Percentiles rank a stretch among this genome's conserved stretches.
Evolutionary conservation across 2,797 vertebrate species (phyloP).

Genomic region (Acropternis orthonyx): DNA sequence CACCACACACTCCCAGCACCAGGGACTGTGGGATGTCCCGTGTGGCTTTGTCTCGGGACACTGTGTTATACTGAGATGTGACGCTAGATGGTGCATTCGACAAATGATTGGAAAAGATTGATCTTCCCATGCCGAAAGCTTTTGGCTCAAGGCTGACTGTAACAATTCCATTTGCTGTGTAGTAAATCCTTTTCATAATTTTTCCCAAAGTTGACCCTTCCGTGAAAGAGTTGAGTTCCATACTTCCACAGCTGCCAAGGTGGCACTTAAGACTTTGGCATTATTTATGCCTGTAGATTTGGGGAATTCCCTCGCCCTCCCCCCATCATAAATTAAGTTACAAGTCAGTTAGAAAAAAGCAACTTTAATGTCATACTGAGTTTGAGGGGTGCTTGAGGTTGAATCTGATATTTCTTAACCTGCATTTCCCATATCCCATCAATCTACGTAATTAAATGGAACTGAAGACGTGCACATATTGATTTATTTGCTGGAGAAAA

Average conservation of each 20-base stretch:
- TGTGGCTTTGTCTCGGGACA: not conserved
- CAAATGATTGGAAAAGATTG: not conserved
- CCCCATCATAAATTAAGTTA: not conserved
- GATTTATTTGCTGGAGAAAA: not conserved
- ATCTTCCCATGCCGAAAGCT: not conserved
- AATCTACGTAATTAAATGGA: not conserved
- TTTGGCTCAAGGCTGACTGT: rapidly evolving
- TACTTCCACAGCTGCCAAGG: not conserved
- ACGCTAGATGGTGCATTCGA: slow-evolving; percentile 35
- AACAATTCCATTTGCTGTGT: not conserved
- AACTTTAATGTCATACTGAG: not conserved
- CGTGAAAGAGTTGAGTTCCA: not conserved
- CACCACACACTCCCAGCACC: rapidly evolving
- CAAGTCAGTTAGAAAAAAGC: not conserved
- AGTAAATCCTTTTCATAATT: not conserved
- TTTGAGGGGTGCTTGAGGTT: not conserved
- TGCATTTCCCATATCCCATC: not conserved
- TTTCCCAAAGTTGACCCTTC: not conserved
- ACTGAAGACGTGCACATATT: not conserved
- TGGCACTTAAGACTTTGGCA: not conserved
- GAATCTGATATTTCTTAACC: not conserved
- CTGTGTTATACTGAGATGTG: not conserved
- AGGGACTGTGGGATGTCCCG: not conserved
- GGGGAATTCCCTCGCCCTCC: not conserved
- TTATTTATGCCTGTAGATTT: not conserved